These are phyloP conservation scores for Schizaphis graminum DNA, from an alignment of 2,888 invertebrate genomes.

Conservation along the genomic window DNA sequence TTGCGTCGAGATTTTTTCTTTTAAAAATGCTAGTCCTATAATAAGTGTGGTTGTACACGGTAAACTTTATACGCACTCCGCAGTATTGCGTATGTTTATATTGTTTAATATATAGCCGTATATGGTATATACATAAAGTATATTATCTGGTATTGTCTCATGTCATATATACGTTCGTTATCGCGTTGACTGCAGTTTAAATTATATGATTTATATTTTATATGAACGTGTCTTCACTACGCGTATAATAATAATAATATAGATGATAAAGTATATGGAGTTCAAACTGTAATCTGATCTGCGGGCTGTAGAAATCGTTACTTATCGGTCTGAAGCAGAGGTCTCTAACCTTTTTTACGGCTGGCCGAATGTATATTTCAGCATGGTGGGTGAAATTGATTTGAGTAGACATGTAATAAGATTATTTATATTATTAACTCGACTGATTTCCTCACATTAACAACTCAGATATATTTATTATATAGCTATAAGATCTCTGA, in stretches of 20 bases:
- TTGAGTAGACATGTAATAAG: too few species aligned
- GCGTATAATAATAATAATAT: neutral
- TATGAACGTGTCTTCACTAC: neutral
- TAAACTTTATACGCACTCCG: neutral
- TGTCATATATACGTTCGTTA: conserved; percentile 5
- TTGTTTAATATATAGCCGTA: neutral
- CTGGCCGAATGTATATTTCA: too few species aligned
- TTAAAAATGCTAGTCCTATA: neutral
- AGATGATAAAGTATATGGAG: neutral
- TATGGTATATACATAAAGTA: neutral
- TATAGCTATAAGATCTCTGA: neutral
- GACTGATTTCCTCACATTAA: too few species aligned
- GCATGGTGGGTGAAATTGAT: too few species aligned
- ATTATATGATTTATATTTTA: neutral
- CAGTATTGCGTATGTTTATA: neutral
- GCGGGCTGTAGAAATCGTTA: neutral
- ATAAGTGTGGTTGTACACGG: neutral
- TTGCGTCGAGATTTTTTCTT: neutral
- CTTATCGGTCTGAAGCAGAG: neutral
- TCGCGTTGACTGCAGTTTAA: neutral
- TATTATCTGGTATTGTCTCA: neutral
- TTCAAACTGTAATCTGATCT: neutral
- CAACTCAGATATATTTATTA: neutral
- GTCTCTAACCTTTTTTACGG: neutral
- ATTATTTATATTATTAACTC: too few species aligned